Evolutionary conservation across 2,113 vertebrate genomes (phyloP).

Genomic region (Piaya cayana): DNA sequence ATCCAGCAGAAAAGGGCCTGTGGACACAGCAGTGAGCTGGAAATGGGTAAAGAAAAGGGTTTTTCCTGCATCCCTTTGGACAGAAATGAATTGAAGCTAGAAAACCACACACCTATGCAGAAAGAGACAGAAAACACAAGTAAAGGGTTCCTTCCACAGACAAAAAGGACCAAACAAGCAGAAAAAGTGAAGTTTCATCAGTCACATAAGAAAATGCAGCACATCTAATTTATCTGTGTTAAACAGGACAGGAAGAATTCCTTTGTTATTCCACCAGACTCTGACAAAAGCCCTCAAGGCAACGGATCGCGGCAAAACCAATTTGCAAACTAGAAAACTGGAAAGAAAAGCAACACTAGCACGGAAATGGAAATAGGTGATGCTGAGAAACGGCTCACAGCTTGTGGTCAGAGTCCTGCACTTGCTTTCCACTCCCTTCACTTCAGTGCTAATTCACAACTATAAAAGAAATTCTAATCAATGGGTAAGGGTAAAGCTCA

Average conservation of each 20-base stretch:
- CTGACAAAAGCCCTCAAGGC: neutral
- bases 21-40: neutral
- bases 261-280: neutral
- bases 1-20: neutral
- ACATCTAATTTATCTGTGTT: neutral
- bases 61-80: neutral
- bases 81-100: neutral
- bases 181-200: neutral
- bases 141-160: neutral
- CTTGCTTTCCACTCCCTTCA: neutral
- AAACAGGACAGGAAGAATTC: neutral
- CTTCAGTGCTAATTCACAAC: neutral
- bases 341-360: constrained; percentile 12
- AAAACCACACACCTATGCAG: neutral
- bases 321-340: constrained; percentile 40
- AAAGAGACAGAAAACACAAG: neutral
- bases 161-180: neutral
- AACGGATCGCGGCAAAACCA: constrained; percentile 42
- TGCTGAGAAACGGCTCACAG: constrained; percentile 15
- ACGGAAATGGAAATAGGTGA: constrained; percentile 31
- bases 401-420: constrained; percentile 24
- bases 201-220: neutral
- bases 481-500: neutral
- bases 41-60: neutral
- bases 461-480: neutral